Evolutionary conservation across 23 tunicate genomes (phyloP).

Genomic region (Halocynthia aurantium): DNA sequence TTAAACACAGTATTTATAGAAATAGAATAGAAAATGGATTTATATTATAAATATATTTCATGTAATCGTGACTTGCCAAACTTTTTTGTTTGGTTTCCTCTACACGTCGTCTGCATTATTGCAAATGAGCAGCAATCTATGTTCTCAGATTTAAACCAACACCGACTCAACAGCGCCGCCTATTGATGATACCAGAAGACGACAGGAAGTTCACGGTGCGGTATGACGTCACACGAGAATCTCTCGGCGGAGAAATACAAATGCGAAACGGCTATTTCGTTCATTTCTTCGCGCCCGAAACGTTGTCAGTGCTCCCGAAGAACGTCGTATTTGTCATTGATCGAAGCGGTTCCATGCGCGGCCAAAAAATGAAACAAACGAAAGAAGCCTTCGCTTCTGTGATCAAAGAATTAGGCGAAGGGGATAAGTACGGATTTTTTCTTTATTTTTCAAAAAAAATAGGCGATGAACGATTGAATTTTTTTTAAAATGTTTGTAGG

Average conservation of each 20-base stretch:
- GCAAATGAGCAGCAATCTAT: background rate
- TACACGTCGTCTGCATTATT: too few relatives aligned
- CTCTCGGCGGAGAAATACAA: conserved; percentile 48
- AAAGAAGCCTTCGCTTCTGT: too few relatives aligned
- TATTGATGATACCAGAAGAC: conserved; percentile 21
- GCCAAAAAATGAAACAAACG: background rate
- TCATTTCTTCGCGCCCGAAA: conserved; percentile 66
- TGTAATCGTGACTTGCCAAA: too few relatives aligned
- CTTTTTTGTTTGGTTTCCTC: too few relatives aligned
- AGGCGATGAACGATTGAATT: too few relatives aligned
- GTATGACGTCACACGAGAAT: conserved; percentile 65
- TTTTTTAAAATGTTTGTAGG: too few relatives aligned
- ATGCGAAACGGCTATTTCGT: conserved; percentile 64
- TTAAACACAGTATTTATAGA: too few relatives aligned
- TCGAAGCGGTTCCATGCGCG: conserved; percentile 68
- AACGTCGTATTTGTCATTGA: conserved; percentile 72
- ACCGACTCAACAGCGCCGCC: conserved; percentile 19
- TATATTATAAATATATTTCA: too few relatives aligned
- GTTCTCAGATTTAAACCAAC: conserved; percentile 51
- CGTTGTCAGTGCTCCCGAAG: conserved; percentile 64
- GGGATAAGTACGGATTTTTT: too few relatives aligned
- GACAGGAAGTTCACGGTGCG: conserved; percentile 39
- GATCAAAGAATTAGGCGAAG: too few relatives aligned
- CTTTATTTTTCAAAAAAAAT: too few relatives aligned
- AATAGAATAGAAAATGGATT: too few relatives aligned